phyloP scores from a whole-genome alignment of 1,140 invertebrate species.

The Nilaparvata lugens region DNA sequence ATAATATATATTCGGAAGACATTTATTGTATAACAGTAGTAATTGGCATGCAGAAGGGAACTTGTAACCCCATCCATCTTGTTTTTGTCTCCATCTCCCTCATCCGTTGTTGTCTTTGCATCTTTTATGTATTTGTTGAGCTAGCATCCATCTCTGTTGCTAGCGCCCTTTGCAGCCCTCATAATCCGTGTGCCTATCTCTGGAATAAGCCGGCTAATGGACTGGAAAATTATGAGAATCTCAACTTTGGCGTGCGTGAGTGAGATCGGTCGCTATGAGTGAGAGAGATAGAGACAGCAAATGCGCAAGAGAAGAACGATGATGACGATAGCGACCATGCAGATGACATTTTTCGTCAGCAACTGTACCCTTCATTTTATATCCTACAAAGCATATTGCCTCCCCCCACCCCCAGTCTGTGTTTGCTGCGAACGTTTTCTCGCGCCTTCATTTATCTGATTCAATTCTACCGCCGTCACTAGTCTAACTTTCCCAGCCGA shows the following conservation, averaged over 20 bases:
- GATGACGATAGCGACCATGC: too few relatives aligned
- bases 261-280: neutral
- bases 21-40: neutral
- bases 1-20: too few relatives aligned
- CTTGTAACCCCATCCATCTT: conserved; percentile 2
- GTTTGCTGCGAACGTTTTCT: too few relatives aligned
- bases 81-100: neutral
- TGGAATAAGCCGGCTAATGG: conserved; percentile 1
- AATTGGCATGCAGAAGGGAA: conserved; percentile 3
- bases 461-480: too few relatives aligned
- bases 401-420: too few relatives aligned
- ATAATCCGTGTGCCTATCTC: neutral
- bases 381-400: too few relatives aligned
- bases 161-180: neutral
- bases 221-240: conserved; percentile 3
- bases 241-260: neutral
- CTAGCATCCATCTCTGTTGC: neutral
- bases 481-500: too few relatives aligned
- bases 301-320: neutral
- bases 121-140: neutral
- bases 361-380: too few relatives aligned
- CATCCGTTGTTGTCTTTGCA: neutral
- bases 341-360: too few relatives aligned
- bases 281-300: neutral
- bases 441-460: too few relatives aligned